A percentile compares a stretch with the other conserved stretches of the same genome.
Conservation (phyloP, 2,797 vertebrate genomes). For the Phoebastria nigripes region DNA sequence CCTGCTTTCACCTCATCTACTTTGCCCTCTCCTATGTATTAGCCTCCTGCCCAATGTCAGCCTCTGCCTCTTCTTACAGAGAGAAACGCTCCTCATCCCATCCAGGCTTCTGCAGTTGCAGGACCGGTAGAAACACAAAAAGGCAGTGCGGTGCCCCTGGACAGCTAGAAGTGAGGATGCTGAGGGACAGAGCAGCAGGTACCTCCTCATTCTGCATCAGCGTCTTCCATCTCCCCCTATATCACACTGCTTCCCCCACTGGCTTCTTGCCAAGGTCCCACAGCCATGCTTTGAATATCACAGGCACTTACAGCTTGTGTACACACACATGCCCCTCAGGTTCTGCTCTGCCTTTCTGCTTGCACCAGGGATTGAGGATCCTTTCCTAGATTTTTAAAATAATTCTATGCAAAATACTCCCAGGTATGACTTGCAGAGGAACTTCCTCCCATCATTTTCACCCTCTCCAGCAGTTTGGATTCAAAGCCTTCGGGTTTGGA, state of each 20-base stretch:
- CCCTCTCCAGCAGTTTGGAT: neutral
- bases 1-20: neutral
- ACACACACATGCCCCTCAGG: rapidly evolving
- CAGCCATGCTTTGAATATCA: neutral
- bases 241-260: neutral
- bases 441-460: neutral
- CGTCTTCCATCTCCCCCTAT: neutral
- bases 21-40: neutral
- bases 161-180: neutral
- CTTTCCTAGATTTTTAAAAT: neutral
- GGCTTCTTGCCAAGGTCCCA: neutral
- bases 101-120: neutral
- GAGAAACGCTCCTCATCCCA: neutral
- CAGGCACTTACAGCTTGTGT: neutral
- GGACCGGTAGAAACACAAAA: neutral
- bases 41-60: neutral
- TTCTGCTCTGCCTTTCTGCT: neutral
- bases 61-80: neutral
- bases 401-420: neutral
- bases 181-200: neutral
- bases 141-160: neutral
- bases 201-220: neutral
- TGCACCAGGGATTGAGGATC: neutral
- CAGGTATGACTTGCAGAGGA: neutral
- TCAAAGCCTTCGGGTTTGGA: neutral